Evolutionary conservation across 2,113 vertebrate species (phyloP), one percentile per base, ranked within the genome.

Genomic region (Pitta sordida): DNA sequence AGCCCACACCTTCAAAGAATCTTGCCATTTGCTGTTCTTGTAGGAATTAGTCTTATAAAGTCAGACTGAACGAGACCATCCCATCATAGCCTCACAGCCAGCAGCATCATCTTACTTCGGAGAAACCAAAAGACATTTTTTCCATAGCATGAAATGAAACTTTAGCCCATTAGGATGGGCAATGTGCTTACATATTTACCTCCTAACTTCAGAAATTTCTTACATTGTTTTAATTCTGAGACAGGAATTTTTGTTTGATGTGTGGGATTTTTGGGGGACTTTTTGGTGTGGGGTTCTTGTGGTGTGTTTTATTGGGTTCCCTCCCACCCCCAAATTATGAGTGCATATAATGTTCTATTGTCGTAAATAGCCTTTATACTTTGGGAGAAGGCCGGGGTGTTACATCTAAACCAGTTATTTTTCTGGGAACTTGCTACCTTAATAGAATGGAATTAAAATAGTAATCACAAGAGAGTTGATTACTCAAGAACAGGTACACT

Each of bases 1-100:
- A 10, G 6, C n/a, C n/a, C 44, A 64, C 0, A 0, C 7, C 51
- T 81, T 83, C 32, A 70, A 80, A 86, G 46, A 37, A 46, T 26
- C 59, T 53, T 15, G 15, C 34, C 20, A 15, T 73, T 34, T 4
- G 2, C 48, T 60, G 36, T 29, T 85, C 13, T 52, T 39, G 18
- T 37, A 77, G 19, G 16, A 75, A 70, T 55, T 43, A 84, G 15
- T 39, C 92, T 43, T 44, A 8, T 52, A 23, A 53, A 84, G 36
- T n/a, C 36, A 67, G 24, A 32, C 11, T 36, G 23, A 71, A 34
- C 26, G 88, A 19, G 16, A 52, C 32, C 23, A 64, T 26, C 16
- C 24, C 27, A 29, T 39, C n/a, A n/a, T 1, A 53, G 41, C 21
- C 30, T 56, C 26, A 73, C 2, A 73, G n/a, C 14, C 48, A 56